Base-by-base conservation (phyloP, 2,888 invertebrate genomes). In the Athripsodes cinereus region DNA sequence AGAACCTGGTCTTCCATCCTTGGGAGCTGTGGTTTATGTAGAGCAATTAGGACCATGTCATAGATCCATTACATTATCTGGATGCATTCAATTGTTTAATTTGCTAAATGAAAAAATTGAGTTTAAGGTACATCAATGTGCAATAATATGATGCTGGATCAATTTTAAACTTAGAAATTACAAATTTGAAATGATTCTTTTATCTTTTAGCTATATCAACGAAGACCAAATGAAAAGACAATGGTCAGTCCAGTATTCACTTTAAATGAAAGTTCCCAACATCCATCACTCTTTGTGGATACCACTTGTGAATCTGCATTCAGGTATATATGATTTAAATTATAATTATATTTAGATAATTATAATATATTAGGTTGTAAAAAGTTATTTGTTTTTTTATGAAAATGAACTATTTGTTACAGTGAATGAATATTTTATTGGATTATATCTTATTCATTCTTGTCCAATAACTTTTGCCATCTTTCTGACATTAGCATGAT, bases 251-350 rank as follows among this genome's bases (percentile, higher is more conserved):
- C 69, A 16, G 68, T 66, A 18, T 69, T 77, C 59, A 67, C 72
- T n/a, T 68, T 80, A 10, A 66, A 68, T 1, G 76, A 75, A 1
- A 76, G 74, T 62, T 72, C 70, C 49, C 72, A 72, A 22, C 74
- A 78, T 0, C 72, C 79, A 0, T 79, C 81, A 0, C 71, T 81
- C 53, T 68, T 81, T 2, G 64, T 81, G 1, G 72, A 75, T 52
- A 69, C 69, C 19, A 71, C 71, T 21, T 72, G 72, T 13, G 78
- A 75, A 62, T 74, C 73, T 64, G 73, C 74, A 47, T 73, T 62
- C 21, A 60, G 62, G 62, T 64, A 57, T 19, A 10, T 6, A 18
- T n/a, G n/a, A n/a, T n/a, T n/a, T n/a, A n/a, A n/a, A n/a, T n/a
- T n/a, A n/a, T n/a, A n/a, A n/a, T n/a, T n/a, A n/a, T n/a, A n/a